phyloP scores from a whole-genome alignment of 2,888 invertebrate genomes.

The Drosophila kambysellisi region DNA sequence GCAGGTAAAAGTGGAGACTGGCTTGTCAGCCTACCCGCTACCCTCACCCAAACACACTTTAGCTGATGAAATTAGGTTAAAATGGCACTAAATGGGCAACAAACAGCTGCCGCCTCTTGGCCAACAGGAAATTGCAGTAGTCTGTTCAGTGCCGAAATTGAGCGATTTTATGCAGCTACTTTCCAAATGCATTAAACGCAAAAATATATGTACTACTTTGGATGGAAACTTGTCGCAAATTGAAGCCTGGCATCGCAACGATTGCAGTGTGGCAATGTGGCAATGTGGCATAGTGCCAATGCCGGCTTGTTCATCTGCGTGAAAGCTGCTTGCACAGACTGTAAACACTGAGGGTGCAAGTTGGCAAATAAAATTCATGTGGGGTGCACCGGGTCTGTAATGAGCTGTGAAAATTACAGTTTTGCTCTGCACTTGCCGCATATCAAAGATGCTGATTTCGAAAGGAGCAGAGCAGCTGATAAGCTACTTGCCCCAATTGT shows the following conservation, averaged over 20 bases:
- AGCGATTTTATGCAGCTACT: slow-evolving; percentile 60
- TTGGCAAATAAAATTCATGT: slow-evolving; percentile 7
- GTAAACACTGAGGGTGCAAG: slow-evolving; percentile 6
- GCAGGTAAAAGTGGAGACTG: slow-evolving; percentile 58
- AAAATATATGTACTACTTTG: slow-evolving; percentile 39
- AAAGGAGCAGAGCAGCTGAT: background rate
- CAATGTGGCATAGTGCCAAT: slow-evolving; percentile 9
- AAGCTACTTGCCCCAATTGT: slow-evolving; percentile 12
- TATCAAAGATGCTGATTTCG: background rate
- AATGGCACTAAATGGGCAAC: slow-evolving; percentile 72
- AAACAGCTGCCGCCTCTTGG: slow-evolving; percentile 53
- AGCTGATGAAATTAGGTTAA: slow-evolving; percentile 78
- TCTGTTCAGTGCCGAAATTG: slow-evolving; percentile 30
- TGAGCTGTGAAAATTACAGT: slow-evolving; percentile 50
- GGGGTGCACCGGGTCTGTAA: slow-evolving; percentile 38
- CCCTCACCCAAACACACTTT: background rate
- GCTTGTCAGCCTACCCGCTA: background rate
- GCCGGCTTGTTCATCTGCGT: slow-evolving; percentile 30
- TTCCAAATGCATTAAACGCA: slow-evolving; percentile 59
- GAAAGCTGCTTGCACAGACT: slow-evolving; percentile 43
- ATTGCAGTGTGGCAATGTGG: slow-evolving; percentile 27
- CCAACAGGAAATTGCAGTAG: slow-evolving; percentile 12
- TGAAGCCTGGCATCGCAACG: slow-evolving; percentile 4
- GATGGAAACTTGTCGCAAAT: slow-evolving; percentile 9
- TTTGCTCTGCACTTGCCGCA: slow-evolving; percentile 5